Conservation (phyloP, 2,113 vertebrate species). For the Aramus guarauna region DNA sequence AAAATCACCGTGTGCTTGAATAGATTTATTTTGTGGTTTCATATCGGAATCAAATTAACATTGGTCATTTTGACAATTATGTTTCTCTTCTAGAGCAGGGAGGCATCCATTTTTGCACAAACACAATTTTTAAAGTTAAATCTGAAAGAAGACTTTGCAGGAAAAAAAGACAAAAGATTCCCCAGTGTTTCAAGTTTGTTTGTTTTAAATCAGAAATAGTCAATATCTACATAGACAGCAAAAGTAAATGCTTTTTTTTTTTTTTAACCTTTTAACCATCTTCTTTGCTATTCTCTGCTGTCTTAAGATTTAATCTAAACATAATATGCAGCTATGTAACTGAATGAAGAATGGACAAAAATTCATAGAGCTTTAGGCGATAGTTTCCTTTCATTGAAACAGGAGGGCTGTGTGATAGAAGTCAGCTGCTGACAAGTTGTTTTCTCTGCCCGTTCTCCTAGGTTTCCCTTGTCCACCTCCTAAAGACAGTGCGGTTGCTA, state of each 20-base stretch:
- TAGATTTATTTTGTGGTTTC: background rate
- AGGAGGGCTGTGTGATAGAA: background rate
- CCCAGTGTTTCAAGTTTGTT: background rate
- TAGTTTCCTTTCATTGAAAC: background rate
- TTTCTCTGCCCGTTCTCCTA: conserved; percentile 33
- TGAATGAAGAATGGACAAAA: background rate
- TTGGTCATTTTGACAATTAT: background rate
- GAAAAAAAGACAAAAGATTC: background rate
- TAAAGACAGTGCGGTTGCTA: conserved; percentile 92
- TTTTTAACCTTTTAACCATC: background rate
- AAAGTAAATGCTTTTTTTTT: background rate
- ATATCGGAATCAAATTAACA: background rate
- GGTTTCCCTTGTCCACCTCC: conserved; percentile 95
- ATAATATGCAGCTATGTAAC: background rate
- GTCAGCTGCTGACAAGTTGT: background rate
- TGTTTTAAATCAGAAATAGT: background rate
- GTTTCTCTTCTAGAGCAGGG: background rate
- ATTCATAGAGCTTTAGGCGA: background rate
- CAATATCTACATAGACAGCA: background rate
- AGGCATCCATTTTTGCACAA: background rate
- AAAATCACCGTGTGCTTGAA: background rate
- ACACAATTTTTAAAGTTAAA: background rate
- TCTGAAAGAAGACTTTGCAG: background rate
- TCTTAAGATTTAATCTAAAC: background rate
- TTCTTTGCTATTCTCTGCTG: background rate